Percentiles rank a stretch among this genome's conserved stretches.
Conservation (phyloP, 2,113 vertebrate genomes). For the Brienomyrus longianalis region DNA sequence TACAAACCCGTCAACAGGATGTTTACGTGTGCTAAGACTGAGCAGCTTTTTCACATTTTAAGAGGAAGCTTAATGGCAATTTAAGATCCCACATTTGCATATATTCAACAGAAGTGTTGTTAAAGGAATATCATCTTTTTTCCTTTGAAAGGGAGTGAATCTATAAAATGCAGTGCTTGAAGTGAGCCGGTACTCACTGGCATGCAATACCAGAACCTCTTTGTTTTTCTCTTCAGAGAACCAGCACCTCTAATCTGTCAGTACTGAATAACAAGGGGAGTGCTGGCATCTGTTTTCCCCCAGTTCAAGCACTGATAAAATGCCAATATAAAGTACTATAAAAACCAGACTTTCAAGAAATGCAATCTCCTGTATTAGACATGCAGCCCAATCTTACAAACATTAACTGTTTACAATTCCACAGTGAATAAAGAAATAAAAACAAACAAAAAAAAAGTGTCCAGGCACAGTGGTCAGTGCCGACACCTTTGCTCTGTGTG, state of each 20-base stretch:
- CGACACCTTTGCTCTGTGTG: no score
- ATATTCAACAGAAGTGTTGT: background rate
- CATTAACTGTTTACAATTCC: no score
- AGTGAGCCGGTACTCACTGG: background rate
- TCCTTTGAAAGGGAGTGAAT: background rate
- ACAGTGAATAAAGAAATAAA: no score
- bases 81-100: background rate
- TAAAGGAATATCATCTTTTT: background rate
- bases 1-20: background rate
- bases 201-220: background rate
- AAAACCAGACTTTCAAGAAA: no score
- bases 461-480: no score
- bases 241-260: background rate
- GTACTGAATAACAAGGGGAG: background rate
- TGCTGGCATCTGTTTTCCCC: background rate
- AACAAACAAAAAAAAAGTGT: no score
- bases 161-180: background rate
- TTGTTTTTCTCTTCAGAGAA: background rate
- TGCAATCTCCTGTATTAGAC: no score
- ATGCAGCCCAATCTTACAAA: no score
- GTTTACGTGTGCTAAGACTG: background rate
- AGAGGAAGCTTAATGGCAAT: background rate
- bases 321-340: no score
- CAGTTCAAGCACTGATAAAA: background rate
- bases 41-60: conserved; percentile 8